Evolutionary conservation across 2,113 vertebrate genomes (phyloP).

Genomic region (Natator depressus): DNA sequence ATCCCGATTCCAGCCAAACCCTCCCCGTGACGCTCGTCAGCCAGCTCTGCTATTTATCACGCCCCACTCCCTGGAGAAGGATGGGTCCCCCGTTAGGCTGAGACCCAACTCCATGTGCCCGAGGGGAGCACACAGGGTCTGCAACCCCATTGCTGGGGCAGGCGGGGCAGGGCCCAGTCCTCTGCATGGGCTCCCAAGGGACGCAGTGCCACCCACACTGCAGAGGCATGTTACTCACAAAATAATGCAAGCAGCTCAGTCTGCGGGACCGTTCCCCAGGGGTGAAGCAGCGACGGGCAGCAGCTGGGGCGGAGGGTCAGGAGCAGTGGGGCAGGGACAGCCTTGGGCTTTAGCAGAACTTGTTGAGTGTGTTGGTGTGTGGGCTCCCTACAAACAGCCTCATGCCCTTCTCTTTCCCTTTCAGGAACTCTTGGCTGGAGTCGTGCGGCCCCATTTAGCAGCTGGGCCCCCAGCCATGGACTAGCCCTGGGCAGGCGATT

Average conservation of each 20-base stretch:
- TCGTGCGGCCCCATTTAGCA: neutral
- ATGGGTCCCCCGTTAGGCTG: neutral
- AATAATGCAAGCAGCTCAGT: neutral
- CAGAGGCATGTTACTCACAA: neutral
- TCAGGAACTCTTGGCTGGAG: constrained; percentile 25
- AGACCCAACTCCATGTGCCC: neutral
- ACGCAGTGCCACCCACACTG: neutral
- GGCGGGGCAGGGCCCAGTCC: neutral
- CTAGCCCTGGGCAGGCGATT: neutral
- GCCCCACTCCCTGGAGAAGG: neutral
- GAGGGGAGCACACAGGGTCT: neutral
- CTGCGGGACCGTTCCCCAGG: neutral
- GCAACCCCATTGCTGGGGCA: no score
- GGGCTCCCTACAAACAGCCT: neutral
- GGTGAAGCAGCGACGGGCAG: neutral
- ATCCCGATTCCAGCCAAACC: neutral
- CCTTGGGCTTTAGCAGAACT: neutral
- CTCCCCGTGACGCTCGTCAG: neutral
- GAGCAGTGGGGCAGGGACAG: neutral
- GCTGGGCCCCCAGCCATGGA: neutral
- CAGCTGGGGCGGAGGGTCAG: neutral
- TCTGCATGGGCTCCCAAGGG: neutral
- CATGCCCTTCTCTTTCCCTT: neutral
- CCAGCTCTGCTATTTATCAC: neutral
- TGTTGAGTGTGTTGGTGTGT: neutral